phyloP scores from a whole-genome alignment of 37 sponge, comb jelly and placozoan genomes.

The Lycopodina hypogea region DNA sequence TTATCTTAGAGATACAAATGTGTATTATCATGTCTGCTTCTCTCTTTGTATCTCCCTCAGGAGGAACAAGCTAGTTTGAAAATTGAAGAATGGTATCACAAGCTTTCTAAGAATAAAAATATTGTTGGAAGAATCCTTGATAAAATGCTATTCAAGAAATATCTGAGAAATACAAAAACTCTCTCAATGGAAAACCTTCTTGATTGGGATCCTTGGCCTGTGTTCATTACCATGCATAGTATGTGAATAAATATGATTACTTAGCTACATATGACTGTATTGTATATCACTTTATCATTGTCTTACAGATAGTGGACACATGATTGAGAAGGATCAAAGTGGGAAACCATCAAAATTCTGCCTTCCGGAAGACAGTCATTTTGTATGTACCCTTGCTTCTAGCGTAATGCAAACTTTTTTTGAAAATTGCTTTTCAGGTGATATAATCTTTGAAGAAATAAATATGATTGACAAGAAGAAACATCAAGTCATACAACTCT shows the following conservation, averaged over 20 bases:
- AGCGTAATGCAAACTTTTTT: constrained; percentile 15
- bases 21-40: background rate
- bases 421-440: background rate
- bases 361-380: constrained; percentile 23
- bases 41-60: background rate
- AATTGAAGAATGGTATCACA: background rate
- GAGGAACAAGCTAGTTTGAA: background rate
- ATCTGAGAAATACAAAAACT: constrained; percentile 2
- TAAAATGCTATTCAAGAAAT: constrained; percentile 19
- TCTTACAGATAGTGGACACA: constrained; percentile 13
- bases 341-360: background rate
- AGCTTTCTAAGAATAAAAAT: background rate
- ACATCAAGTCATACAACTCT: constrained; percentile 37
- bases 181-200: constrained; percentile 47
- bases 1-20: background rate
- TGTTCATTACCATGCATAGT: constrained; percentile 42
- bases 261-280: background rate
- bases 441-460: constrained; percentile 33
- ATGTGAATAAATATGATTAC: constrained; percentile 6
- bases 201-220: constrained; percentile 48
- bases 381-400: constrained; percentile 22
- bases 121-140: constrained; percentile 21
- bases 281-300: background rate
- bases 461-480: background rate
- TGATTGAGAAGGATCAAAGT: constrained; percentile 8